A percentile compares a stretch with the other conserved stretches of the same genome.
phyloP scores from a whole-genome alignment of 2,888 invertebrate species.

The Pandemis cinnamomeana region DNA sequence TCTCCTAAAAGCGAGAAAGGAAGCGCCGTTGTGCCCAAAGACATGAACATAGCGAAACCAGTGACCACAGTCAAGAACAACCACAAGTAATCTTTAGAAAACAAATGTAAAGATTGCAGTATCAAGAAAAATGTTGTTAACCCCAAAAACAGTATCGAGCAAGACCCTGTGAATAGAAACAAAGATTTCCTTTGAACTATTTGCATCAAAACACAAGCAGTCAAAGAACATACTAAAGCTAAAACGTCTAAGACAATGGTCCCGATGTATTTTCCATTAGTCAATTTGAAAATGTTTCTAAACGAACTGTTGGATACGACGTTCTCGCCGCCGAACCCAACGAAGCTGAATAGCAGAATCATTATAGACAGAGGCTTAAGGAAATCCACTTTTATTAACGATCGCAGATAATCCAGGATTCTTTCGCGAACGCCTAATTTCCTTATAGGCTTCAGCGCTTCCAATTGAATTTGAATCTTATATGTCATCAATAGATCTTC shows the following conservation, averaged over 20 bases:
- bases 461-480: conserved; percentile 46
- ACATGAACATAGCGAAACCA: conserved; percentile 51
- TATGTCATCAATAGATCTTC: conserved; percentile 45
- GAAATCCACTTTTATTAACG: conserved; percentile 48
- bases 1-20: conserved; percentile 50
- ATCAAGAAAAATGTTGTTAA: conserved; percentile 45
- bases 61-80: conserved; percentile 46
- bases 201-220: conserved; percentile 48
- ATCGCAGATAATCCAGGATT: conserved; percentile 44
- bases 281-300: conserved; percentile 46
- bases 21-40: conserved; percentile 49
- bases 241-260: conserved; percentile 49
- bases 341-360: conserved; percentile 49
- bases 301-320: conserved; percentile 45
- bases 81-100: conserved; percentile 49
- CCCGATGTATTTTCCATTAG: conserved; percentile 50
- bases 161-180: conserved; percentile 48
- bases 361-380: conserved; percentile 50
- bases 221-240: conserved; percentile 49
- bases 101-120: conserved; percentile 46
- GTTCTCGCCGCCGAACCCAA: conserved; percentile 49
- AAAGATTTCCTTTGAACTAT: conserved; percentile 48
- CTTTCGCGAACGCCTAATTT: conserved; percentile 43
- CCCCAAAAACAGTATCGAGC: conserved; percentile 47
- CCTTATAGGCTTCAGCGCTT: conserved; percentile 47